A percentile compares a stretch with the other conserved stretches of the same genome.
Conservation (phyloP, 2,888 invertebrate genomes). For the Leptinotarsa haldemani region DNA sequence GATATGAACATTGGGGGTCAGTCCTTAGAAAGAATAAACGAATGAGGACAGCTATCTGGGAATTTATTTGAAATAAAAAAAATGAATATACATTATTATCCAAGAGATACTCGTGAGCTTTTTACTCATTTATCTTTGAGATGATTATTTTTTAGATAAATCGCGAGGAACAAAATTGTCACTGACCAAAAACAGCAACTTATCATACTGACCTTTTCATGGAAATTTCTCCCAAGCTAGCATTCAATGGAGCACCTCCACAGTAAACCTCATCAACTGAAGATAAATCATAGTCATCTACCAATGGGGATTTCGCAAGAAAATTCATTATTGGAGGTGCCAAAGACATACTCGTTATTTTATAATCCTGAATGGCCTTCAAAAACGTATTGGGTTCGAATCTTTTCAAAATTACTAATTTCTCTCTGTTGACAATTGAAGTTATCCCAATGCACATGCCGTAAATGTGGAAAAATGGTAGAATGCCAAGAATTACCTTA, state of each 20-base stretch:
- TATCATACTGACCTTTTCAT: slow-evolving; percentile 54
- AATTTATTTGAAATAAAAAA: too few relatives aligned
- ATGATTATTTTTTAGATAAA: too few relatives aligned
- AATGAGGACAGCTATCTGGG: too few relatives aligned
- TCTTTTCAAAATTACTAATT: slow-evolving; percentile 47
- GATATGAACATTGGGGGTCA: slow-evolving; percentile 56
- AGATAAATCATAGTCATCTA: slow-evolving; percentile 80
- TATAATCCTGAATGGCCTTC: slow-evolving; percentile 75
- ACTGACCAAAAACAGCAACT: neutral
- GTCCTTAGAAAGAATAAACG: neutral
- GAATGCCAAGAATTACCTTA: slow-evolving; percentile 38
- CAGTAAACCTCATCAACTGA: slow-evolving; percentile 75
- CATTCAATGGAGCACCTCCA: slow-evolving; percentile 84
- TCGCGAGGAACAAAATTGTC: too few relatives aligned
- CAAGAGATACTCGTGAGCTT: too few relatives aligned
- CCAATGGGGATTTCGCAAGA: slow-evolving; percentile 81
- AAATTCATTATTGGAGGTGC: slow-evolving; percentile 88
- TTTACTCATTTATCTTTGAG: too few relatives aligned
- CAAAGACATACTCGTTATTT: slow-evolving; percentile 74
- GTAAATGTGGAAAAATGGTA: slow-evolving; percentile 54
- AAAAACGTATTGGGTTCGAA: slow-evolving; percentile 70
- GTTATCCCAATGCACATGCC: slow-evolving; percentile 48
- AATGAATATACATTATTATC: too few relatives aligned
- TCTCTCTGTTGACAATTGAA: slow-evolving; percentile 40
- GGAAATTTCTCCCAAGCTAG: slow-evolving; percentile 73